Conservation (phyloP, 2,797 vertebrate species). For the Carduelis carduelis region DNA sequence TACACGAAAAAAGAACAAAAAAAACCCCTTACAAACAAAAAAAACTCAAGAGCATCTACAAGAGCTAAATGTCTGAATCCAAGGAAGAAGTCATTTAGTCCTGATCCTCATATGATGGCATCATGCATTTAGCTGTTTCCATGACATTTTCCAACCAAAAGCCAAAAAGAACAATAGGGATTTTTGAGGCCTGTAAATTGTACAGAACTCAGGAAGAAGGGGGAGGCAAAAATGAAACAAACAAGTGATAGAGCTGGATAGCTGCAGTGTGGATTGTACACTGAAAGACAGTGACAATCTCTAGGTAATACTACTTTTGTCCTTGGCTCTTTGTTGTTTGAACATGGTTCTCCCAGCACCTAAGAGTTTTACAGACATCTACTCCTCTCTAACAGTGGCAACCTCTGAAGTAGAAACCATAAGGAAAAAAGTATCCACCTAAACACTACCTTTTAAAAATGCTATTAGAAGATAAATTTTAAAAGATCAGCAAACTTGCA, state of each 20-base stretch:
- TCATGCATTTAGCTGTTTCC: not conserved
- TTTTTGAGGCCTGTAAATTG: not conserved
- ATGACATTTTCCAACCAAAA: not conserved
- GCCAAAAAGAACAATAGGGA: not conserved
- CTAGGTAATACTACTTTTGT: not conserved
- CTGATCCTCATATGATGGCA: not conserved
- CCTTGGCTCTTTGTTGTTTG: not conserved
- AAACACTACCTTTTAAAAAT: not conserved
- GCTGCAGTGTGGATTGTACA: fast-evolving
- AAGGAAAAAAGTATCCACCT: not conserved
- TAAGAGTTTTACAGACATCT: not conserved
- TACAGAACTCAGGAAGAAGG: not conserved
- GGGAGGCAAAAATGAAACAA: not conserved
- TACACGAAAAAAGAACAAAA: not conserved
- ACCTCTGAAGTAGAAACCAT: not conserved
- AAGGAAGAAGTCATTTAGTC: not conserved
- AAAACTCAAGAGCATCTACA: not conserved
- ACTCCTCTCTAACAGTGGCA: not conserved
- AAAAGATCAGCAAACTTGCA: not conserved
- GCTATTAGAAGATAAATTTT: not conserved
- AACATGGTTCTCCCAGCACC: not conserved
- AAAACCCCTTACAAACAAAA: not conserved
- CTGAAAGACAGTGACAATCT: not conserved
- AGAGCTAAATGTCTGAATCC: not conserved
- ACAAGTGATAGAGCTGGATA: not conserved